These are phyloP conservation scores for Hirundichthys speculiger DNA, from an alignment of 2,113 vertebrate species.

Conservation along the genomic window DNA sequence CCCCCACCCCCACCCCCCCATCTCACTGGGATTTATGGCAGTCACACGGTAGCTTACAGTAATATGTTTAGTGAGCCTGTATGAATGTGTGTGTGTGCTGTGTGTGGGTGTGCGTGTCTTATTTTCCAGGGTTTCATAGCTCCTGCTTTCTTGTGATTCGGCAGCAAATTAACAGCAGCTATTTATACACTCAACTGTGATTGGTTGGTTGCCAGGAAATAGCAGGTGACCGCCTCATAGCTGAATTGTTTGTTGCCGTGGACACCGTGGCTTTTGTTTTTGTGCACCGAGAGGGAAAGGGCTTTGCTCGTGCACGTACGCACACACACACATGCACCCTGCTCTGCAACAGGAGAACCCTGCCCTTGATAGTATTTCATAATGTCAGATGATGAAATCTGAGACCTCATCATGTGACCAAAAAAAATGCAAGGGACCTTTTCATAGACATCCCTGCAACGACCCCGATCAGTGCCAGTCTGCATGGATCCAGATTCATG, in stretches of 20 bases:
- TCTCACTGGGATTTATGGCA: conserved; percentile 47
- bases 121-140: conserved; percentile 18
- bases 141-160: conserved; percentile 27
- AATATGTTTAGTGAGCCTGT: not conserved
- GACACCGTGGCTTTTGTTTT: conserved; percentile 46
- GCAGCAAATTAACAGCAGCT: conserved; percentile 19
- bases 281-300: conserved; percentile 11
- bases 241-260: conserved; percentile 51
- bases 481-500: not conserved
- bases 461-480: conserved; percentile 1
- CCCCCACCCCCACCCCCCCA: conserved; percentile 3
- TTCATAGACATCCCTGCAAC: conserved; percentile 28
- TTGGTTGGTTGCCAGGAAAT: conserved; percentile 41
- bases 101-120: not conserved
- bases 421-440: conserved; percentile 61
- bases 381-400: conserved; percentile 62
- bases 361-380: conserved; percentile 63
- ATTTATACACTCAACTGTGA: conserved; percentile 29
- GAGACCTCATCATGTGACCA: conserved; percentile 58
- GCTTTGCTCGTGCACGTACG: conserved; percentile 26
- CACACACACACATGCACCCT: conserved; percentile 11
- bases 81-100: conserved; percentile 8
- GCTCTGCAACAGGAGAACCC: conserved; percentile 60
- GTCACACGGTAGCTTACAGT: conserved; percentile 57
- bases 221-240: conserved; percentile 15